Conservation (phyloP, 2,888 invertebrate species). For the Trisateles emortualis region DNA sequence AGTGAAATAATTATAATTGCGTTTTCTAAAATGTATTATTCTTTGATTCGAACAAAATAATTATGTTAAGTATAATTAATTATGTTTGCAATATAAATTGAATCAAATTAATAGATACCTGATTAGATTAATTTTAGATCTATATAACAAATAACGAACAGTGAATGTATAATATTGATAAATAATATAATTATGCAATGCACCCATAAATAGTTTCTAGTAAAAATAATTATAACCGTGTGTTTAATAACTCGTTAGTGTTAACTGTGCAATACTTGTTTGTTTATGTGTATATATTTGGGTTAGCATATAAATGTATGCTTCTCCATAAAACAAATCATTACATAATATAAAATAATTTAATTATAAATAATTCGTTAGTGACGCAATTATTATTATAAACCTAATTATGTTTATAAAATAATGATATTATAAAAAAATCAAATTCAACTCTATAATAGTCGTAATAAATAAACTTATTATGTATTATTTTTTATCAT, state of each 20-base stretch:
- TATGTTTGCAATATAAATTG: too few relatives aligned
- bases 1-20: too few relatives aligned
- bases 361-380: too few relatives aligned
- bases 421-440: neutral
- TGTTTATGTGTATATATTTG: neutral
- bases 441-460: too few relatives aligned
- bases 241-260: constrained; percentile 5
- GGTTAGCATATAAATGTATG: neutral
- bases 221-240: neutral
- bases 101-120: neutral
- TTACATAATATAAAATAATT: neutral
- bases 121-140: constrained; percentile 24
- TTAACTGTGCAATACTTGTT: neutral
- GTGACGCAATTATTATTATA: too few relatives aligned
- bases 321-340: neutral
- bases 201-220: neutral
- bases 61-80: neutral
- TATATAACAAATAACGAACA: constrained; percentile 22
- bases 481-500: neutral
- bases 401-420: neutral
- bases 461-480: too few relatives aligned
- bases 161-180: constrained; percentile 7
- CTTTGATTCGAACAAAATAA: too few relatives aligned
- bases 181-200: constrained; percentile 8
- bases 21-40: too few relatives aligned